Percentiles rank a stretch among this genome's conserved stretches.
Evolutionary conservation across 2,113 vertebrate genomes (phyloP).

Genomic region (Barnardius zonarius): DNA sequence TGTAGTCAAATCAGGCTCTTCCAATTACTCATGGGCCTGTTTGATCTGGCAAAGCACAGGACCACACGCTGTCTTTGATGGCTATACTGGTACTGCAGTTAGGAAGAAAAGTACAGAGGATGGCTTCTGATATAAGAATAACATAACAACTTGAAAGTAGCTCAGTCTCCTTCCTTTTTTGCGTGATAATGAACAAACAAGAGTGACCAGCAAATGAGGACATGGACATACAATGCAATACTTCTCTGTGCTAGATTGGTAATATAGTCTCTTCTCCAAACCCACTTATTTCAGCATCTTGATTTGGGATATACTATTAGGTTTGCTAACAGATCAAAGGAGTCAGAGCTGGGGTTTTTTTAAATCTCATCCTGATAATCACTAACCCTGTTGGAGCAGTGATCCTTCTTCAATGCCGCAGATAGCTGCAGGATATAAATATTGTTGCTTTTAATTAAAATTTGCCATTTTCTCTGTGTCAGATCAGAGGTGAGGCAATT

Average conservation of each 20-base stretch:
- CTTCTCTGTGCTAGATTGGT: not conserved
- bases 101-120: not conserved
- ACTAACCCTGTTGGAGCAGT: not conserved
- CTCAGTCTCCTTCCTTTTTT: not conserved
- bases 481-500: not conserved
- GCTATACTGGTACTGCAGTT: not conserved
- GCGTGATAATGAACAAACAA: not conserved
- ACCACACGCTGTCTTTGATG: not conserved
- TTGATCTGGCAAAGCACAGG: not conserved
- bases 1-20: not conserved
- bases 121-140: not conserved
- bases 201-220: not conserved
- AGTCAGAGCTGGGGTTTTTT: not conserved
- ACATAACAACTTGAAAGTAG: not conserved
- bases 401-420: not conserved
- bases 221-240: not conserved
- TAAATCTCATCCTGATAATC: not conserved
- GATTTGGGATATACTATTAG: not conserved
- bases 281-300: not conserved
- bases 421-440: not conserved
- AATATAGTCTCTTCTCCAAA: not conserved
- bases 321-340: not conserved
- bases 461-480: not conserved
- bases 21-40: not conserved
- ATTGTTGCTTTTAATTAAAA: not conserved